Base-by-base conservation (phyloP, 2,888 invertebrate species). In the Drosophila koepferae region DNA sequence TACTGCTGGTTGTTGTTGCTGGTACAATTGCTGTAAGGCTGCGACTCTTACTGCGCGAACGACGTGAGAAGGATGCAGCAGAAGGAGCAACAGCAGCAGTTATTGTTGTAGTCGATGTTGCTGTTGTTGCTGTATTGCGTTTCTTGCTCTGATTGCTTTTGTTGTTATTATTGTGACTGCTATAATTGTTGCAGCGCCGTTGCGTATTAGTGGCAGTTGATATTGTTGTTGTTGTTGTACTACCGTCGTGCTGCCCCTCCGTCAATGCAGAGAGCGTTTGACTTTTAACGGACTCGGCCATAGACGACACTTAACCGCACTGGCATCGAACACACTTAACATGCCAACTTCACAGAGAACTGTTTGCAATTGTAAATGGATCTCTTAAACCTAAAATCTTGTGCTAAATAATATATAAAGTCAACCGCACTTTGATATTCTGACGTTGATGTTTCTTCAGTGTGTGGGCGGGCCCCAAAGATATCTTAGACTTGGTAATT, bases 201-300 rank as follows among this genome's bases (percentile, higher is more conserved):
- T 63, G 72, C 20, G 44, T 53, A 64, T 65, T 72, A 53, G 62
- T 64, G 60, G 65, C 44, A 36, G 81, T 66, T 69, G 80, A 66
- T 79, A 40, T 40, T 18, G 80, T 72, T 79, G 84, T 78, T 74
- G 60, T 64, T 72, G 49, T 79, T 74, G 66, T 79, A 81, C 85
- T 89, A 88, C 86, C 88, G 82, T 88, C 90, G 90, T 91, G 90
- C 91, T 93, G 93, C 93, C 93, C 95, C 95, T 95, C 95, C 94
- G 95, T 94, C 94, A 95, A 94, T 94, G 95, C 95, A 95, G 95
- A 95, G 95, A 95, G 95, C 94, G 95, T 94, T 94, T 95, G 95
- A 95, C 95, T 95, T 94, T 95, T 96, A 96, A 95, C 96, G 96
- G 96, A 96, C 95, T 96, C 96, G 96, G 96, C 97, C 97, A 97